Evolutionary conservation across 2,113 vertebrate species (phyloP), one percentile per base, ranked within the genome.

Genomic region (Nibea coibor): DNA sequence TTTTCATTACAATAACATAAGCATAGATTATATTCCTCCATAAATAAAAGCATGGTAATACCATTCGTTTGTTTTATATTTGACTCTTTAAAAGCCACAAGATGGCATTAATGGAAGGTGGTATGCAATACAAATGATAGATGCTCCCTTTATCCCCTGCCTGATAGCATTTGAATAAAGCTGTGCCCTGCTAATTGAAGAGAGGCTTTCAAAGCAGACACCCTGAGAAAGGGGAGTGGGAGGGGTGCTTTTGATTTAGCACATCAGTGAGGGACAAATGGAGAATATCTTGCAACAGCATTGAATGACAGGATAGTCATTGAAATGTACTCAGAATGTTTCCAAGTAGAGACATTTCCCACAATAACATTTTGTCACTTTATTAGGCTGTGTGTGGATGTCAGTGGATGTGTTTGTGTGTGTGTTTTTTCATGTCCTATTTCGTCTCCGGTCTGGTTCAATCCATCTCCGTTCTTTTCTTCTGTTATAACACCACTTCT

Each of bases 201-300:
- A 78, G 76, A 87, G 48, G 80, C 87, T 90, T 90, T 93, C 89
- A 91, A 86, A 88, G 79, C 68, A 81, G 86, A 85, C 84, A 82
- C 75, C 82, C 77, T 74, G 42, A 70, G 65, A 74, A 10, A 22
- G 26, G 5, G 42, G 4, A 15, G 17, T 0, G 35, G 76, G 63
- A 20, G 50, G 39, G 58, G 56, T 53, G 50, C 19, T 59, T 75
- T 84, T 79, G 75, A 89, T 85, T 84, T 84, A 72, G 67, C 64
- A 72, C 83, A 78, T 82, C 81, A 80, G 73, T 79, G 54, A 80
- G 78, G 75, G 69, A 59, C 72, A 81, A 91, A 89, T 86, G 78
- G 83, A 89, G 87, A 90, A 91, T 90, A 90, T 89, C 77, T 71
- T 75, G 50, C 78, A 81, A 80, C 70, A 61, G 67, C 47, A 43